A percentile compares a stretch with the other conserved stretches of the same genome.
Evolutionary conservation across 2,888 invertebrate species (phyloP).

Genomic region (Herminia tarsipennalis): DNA sequence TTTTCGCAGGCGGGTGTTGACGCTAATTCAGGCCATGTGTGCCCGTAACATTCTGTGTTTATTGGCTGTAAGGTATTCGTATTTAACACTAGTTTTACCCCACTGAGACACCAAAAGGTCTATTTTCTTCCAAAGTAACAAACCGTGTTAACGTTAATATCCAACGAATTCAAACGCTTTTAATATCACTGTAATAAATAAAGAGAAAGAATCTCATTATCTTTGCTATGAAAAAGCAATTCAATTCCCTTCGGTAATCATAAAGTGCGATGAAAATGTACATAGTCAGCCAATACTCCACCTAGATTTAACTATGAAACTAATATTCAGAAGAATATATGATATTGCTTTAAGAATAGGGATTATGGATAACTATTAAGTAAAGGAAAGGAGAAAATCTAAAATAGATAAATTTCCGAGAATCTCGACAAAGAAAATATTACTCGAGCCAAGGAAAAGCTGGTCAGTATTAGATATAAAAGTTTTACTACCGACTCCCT

Average conservation of each 20-base stretch:
- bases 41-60: background rate
- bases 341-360: background rate
- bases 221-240: slow-evolving; percentile 8
- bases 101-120: background rate
- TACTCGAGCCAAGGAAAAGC: slow-evolving; percentile 25
- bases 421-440: slow-evolving; percentile 21
- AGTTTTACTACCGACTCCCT: slow-evolving; percentile 30
- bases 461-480: slow-evolving; percentile 38
- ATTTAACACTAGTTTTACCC: background rate
- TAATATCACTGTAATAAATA: slow-evolving; percentile 3
- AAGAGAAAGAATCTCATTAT: slow-evolving; percentile 6
- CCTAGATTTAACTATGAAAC: slow-evolving; percentile 5
- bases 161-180: background rate
- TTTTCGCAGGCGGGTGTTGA: slow-evolving; percentile 21
- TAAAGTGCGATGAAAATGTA: slow-evolving; percentile 1
- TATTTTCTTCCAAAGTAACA: background rate
- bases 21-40: slow-evolving; percentile 8
- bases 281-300: slow-evolving; percentile 2
- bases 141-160: background rate
- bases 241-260: slow-evolving; percentile 8
- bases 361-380: slow-evolving; percentile 8
- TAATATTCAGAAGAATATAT: background rate
- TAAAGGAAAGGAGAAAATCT: slow-evolving; percentile 1
- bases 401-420: slow-evolving; percentile 13
- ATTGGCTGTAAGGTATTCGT: background rate